A percentile compares a stretch with the other conserved stretches of the same genome.
Conservation (phyloP, 2,113 vertebrate genomes). For the Megaptera novaeangliae region DNA sequence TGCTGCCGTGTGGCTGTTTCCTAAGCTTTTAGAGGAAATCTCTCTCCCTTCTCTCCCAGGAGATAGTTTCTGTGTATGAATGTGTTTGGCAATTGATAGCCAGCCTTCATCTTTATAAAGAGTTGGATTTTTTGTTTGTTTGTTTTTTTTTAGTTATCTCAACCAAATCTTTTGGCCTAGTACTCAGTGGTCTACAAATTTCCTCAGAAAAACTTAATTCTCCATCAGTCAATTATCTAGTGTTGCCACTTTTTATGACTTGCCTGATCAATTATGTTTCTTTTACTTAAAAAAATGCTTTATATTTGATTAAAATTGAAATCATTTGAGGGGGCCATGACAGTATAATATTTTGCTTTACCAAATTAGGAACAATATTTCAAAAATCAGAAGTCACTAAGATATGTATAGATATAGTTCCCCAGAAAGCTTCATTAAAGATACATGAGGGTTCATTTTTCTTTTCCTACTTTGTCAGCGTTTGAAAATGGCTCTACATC, state of each 20-base stretch:
- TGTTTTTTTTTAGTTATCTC: neutral
- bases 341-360: slow-evolving; percentile 7
- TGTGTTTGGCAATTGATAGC: neutral
- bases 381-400: slow-evolving; percentile 22
- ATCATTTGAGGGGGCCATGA: neutral
- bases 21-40: neutral
- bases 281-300: neutral
- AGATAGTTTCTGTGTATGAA: neutral
- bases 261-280: neutral
- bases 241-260: neutral
- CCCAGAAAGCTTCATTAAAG: slow-evolving; percentile 39
- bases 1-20: neutral
- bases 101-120: neutral
- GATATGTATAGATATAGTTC: neutral
- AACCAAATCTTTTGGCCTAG: neutral
- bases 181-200: neutral
- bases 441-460: slow-evolving; percentile 49
- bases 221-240: neutral
- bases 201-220: neutral
- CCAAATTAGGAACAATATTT: neutral
- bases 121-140: neutral
- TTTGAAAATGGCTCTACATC: slow-evolving; percentile 13
- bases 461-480: slow-evolving; percentile 53
- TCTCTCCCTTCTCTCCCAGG: neutral
- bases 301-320: neutral